These are phyloP conservation scores for Byasa hedistus DNA, from an alignment of 2,888 invertebrate genomes.

Conservation along the genomic window DNA sequence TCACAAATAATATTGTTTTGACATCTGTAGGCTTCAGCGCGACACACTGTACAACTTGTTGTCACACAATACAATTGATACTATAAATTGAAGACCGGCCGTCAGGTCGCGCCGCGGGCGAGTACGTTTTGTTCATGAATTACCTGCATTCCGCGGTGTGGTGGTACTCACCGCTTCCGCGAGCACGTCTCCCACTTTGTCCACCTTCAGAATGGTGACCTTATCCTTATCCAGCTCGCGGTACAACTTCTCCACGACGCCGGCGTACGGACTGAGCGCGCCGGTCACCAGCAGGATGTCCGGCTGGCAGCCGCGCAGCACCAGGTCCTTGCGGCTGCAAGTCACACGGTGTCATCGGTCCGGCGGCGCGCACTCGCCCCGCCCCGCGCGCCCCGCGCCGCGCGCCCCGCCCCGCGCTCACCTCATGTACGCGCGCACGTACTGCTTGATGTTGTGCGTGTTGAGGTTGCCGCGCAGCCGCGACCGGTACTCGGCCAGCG, in stretches of 20 bases:
- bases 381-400: too few species aligned
- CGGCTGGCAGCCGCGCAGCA: constrained; percentile 85
- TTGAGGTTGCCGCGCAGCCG: constrained; percentile 87
- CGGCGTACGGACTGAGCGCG: constrained; percentile 86
- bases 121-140: too few species aligned
- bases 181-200: constrained; percentile 92
- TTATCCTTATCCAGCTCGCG: constrained; percentile 89
- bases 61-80: too few species aligned
- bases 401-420: too few species aligned
- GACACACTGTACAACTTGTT: too few species aligned
- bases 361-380: background rate
- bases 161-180: constrained; percentile 86
- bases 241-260: constrained; percentile 89
- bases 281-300: constrained; percentile 91
- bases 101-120: too few species aligned
- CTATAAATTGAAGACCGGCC: too few species aligned
- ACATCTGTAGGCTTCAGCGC: too few species aligned
- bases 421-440: constrained; percentile 91
- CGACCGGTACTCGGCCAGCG: constrained; percentile 87
- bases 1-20: too few species aligned
- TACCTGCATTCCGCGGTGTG: background rate
- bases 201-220: constrained; percentile 91
- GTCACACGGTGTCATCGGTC: background rate
- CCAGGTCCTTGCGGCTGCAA: constrained; percentile 85
- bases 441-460: constrained; percentile 89